phyloP scores from a whole-genome alignment of 92 coral and sea anemone genomes.

The Paramuricea clavata region DNA sequence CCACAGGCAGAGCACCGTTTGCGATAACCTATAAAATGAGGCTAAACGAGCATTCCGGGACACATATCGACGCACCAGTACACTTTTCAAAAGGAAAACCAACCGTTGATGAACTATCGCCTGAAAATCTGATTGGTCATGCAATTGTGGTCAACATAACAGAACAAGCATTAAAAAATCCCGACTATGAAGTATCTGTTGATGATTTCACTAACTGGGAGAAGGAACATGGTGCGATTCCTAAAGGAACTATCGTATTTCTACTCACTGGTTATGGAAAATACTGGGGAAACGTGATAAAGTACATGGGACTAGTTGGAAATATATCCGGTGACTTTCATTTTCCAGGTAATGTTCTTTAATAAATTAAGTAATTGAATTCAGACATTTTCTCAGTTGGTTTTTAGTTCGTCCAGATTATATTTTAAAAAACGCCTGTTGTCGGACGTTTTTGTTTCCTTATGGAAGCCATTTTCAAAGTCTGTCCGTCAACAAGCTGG shows the following conservation, averaged over 20 bases:
- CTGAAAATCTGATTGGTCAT: constrained; percentile 34
- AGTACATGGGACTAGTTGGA: constrained; percentile 20
- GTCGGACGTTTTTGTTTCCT: no score
- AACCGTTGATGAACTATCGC: constrained; percentile 27
- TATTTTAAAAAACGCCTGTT: no score
- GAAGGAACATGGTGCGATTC: constrained; percentile 57
- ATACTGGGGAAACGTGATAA: constrained; percentile 48
- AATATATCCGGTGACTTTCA: neutral
- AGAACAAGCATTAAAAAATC: constrained; percentile 37
- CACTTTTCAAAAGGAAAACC: constrained; percentile 41
- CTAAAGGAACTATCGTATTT: constrained; percentile 55
- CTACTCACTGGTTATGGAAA: constrained; percentile 62
- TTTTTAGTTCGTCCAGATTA: no score
- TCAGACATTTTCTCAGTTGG: no score
- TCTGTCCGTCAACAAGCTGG: no score
- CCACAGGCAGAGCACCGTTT: neutral
- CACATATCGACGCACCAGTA: constrained; percentile 48
- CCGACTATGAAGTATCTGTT: constrained; percentile 32
- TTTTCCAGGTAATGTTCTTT: constrained; percentile 38
- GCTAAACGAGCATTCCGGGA: constrained; percentile 32
- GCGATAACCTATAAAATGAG: neutral
- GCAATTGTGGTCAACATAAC: constrained; percentile 39
- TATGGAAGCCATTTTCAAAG: no score
- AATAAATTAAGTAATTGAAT: no score
- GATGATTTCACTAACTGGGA: constrained; percentile 70